Evolutionary conservation across 2,797 vertebrate species (phyloP).

Genomic region (Staurois parvus): DNA sequence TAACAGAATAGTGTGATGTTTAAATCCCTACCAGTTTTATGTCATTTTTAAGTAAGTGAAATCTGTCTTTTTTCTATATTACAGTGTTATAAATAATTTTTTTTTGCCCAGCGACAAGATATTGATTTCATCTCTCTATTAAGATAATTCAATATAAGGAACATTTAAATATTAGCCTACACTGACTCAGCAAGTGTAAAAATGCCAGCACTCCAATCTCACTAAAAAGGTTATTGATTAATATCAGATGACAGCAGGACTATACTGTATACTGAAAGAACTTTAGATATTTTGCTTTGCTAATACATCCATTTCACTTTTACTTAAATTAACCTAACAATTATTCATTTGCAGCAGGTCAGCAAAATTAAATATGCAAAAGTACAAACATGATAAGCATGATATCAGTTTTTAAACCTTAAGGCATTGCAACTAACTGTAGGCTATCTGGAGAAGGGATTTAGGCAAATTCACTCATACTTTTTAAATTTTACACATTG

Average conservation of each 20-base stretch:
- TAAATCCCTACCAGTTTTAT: background rate
- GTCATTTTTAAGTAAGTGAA: background rate
- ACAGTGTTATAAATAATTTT: constrained; percentile 31
- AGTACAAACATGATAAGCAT: constrained; percentile 42
- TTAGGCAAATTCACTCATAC: background rate
- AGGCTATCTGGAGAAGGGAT: constrained; percentile 9
- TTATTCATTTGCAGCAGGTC: constrained; percentile 59
- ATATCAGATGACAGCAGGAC: constrained; percentile 61
- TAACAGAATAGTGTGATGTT: background rate
- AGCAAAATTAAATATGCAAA: constrained; percentile 63
- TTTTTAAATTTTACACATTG: background rate
- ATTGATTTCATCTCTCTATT: constrained; percentile 60
- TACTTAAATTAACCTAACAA: constrained; percentile 61
- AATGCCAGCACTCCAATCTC: constrained; percentile 58
- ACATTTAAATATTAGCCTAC: constrained; percentile 55
- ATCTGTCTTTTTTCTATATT: constrained; percentile 1
- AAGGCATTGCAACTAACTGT: background rate
- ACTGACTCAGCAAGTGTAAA: constrained; percentile 60
- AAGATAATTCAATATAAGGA: constrained; percentile 59
- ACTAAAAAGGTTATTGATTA: constrained; percentile 53
- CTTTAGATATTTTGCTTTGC: constrained; percentile 60
- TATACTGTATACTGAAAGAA: constrained; percentile 55
- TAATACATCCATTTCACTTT: constrained; percentile 57
- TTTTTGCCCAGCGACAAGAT: constrained; percentile 40
- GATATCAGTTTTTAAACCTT: constrained; percentile 45